A percentile compares a stretch with the other conserved stretches of the same genome.
Conservation (phyloP, 2,113 vertebrate genomes). For the Condylura cristata region DNA sequence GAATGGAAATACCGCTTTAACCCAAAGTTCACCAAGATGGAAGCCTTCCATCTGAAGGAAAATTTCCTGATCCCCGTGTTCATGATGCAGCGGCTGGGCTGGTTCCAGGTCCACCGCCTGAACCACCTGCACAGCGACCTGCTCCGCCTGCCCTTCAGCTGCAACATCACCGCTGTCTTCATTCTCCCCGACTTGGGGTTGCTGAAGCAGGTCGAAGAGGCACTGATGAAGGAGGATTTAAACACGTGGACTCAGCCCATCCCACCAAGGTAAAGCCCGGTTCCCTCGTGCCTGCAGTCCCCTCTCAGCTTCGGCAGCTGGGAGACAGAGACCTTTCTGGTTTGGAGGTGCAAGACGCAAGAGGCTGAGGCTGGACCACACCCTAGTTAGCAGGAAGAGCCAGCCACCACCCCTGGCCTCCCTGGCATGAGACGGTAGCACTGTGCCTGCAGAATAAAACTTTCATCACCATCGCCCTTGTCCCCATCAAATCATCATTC, state of each 20-base stretch:
- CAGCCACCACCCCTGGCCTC: neutral
- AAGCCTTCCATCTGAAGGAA: fast-evolving
- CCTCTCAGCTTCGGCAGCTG: neutral
- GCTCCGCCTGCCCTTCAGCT: neutral
- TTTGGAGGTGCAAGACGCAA: neutral
- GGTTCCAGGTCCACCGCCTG: neutral
- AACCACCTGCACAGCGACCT: fast-evolving
- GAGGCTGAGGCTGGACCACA: neutral
- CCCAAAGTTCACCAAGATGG: neutral
- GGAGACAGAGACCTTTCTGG: neutral
- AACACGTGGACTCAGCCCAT: neutral
- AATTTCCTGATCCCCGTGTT: neutral
- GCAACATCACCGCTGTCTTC: neutral
- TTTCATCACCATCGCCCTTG: neutral
- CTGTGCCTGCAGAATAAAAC: neutral
- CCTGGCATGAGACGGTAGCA: neutral
- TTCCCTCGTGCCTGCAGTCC: fast-evolving
- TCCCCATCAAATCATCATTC: fast-evolving
- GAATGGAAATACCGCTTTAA: neutral
- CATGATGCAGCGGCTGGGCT: neutral
- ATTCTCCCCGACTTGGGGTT: neutral
- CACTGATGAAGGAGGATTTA: neutral
- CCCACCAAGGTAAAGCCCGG: neutral
- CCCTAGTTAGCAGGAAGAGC: neutral
- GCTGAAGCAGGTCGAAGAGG: neutral